Evolutionary conservation across 2,113 vertebrate species (phyloP).

Genomic region (Indicator maculatus): DNA sequence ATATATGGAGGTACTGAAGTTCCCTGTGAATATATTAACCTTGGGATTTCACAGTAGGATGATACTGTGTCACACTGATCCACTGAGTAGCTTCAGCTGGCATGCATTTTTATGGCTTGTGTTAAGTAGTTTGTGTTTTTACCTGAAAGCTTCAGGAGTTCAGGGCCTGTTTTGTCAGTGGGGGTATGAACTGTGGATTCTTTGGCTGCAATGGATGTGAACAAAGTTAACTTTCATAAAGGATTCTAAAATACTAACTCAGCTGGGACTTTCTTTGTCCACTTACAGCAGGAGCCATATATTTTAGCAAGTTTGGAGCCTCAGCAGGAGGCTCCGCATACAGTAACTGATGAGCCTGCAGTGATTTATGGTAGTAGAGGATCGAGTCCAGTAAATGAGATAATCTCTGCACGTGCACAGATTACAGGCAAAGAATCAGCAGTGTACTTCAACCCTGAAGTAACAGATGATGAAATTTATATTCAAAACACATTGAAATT

Average conservation of each 20-base stretch:
- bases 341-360: constrained; percentile 26
- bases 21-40: not conserved
- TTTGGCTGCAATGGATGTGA: not conserved
- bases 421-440: not conserved
- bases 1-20: not conserved
- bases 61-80: not conserved
- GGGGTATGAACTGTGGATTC: not conserved
- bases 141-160: not conserved
- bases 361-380: constrained; percentile 12
- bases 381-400: not conserved
- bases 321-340: not conserved
- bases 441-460: not conserved
- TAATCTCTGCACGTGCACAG: constrained; percentile 9
- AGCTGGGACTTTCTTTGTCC: not conserved
- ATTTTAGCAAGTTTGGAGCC: constrained; percentile 24
- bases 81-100: not conserved
- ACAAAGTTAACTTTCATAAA: not conserved
- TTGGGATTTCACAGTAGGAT: not conserved
- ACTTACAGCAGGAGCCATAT: not conserved
- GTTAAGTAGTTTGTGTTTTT: not conserved
- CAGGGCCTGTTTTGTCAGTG: not conserved
- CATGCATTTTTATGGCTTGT: not conserved
- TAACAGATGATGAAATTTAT: constrained; percentile 44
- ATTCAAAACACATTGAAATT: constrained; percentile 2
- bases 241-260: not conserved